phyloP scores from a whole-genome alignment of 2,113 vertebrate species.

The Lontra canadensis region DNA sequence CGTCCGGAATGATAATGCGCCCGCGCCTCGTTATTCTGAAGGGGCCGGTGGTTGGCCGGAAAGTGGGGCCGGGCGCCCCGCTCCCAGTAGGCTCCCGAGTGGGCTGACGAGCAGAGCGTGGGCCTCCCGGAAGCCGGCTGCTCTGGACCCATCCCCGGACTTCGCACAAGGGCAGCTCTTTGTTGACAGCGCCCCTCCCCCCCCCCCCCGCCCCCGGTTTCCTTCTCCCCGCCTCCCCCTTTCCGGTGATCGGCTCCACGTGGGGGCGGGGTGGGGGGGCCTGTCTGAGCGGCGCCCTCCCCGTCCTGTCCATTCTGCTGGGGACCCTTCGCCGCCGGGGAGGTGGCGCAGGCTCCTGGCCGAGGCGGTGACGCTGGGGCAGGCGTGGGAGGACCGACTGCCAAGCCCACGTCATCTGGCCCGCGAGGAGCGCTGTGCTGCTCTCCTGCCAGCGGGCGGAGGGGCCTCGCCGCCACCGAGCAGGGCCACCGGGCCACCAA shows the following conservation, averaged over 20 bases:
- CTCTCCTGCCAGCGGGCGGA: not conserved
- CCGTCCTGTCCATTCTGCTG: not conserved
- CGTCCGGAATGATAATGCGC: slow-evolving; percentile 75
- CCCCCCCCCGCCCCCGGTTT: not conserved
- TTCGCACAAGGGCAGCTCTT: slow-evolving; percentile 49
- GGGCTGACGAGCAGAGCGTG: slow-evolving; percentile 12
- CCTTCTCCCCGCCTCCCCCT: slow-evolving; percentile 31
- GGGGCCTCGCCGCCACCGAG: not conserved
- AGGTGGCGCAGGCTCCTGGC: not conserved
- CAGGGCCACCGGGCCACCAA: not conserved
- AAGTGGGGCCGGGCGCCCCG: slow-evolving; percentile 57
- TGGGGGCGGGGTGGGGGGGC: not conserved
- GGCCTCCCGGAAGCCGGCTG: slow-evolving; percentile 50
- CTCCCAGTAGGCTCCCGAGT: slow-evolving; percentile 30
- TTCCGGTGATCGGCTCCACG: slow-evolving; percentile 32
- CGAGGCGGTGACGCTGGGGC: not conserved
- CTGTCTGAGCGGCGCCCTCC: not conserved
- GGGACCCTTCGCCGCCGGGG: not conserved
- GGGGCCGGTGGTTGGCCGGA: slow-evolving; percentile 80
- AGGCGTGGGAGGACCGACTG: not conserved
- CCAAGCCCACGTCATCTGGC: not conserved
- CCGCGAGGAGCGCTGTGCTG: not conserved
- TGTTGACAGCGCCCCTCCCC: not conserved
- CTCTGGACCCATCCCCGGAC: slow-evolving; percentile 3
- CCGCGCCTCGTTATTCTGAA: slow-evolving; percentile 18